Evolutionary conservation across 2,888 invertebrate genomes (phyloP), one percentile per base, ranked within the genome.

Genomic region (Melanostoma mellinum): DNA sequence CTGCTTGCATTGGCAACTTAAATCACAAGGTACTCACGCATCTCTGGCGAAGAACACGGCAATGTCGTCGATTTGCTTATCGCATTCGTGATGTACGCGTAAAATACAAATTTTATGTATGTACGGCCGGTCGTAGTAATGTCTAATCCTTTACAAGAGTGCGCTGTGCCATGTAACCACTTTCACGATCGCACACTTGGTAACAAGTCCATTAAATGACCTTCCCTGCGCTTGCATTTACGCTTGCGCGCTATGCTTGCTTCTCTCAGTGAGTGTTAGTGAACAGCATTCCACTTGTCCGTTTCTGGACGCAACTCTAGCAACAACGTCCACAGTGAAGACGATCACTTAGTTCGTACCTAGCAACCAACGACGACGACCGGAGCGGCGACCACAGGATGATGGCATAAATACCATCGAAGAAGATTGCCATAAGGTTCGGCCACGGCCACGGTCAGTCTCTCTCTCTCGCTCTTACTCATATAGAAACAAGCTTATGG

Each of bases 211-310:
- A 84, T 79, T 84, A 84, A 75, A 79, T 79, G 79, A 75, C 78
- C 79, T 84, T 74, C 74, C 53, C 60, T 72, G 36, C 56, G 8
- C 48, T 35, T 36, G 55, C 48, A 35, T 20, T 20, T 20, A 20
- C 20, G 20, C 20, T 20, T 20, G 20, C 20, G 20, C 20, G 1
- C 20, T 20, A 20, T 20, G 63, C 48, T 6, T 38, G 42, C 30
- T 10, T 0, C 33, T 3, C 36, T 1, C 48, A 20, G 48, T 68
- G 53, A 69, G 82, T 82, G 82, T 78, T 63, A 74, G 82, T 52
- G 84, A 79, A 78, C 84, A 84, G 44, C 84, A 84, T 84, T 84
- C 84, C 84, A 78, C 84, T 84, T 84, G 79, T 79, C 74, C 74
- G 79, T 68, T 84, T 79, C 79, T 63, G 79, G 74, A 74, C 67